Evolutionary conservation across 2,113 vertebrate genomes (phyloP), one percentile per base, ranked within the genome.

Genomic region (Dasyprocta punctata): DNA sequence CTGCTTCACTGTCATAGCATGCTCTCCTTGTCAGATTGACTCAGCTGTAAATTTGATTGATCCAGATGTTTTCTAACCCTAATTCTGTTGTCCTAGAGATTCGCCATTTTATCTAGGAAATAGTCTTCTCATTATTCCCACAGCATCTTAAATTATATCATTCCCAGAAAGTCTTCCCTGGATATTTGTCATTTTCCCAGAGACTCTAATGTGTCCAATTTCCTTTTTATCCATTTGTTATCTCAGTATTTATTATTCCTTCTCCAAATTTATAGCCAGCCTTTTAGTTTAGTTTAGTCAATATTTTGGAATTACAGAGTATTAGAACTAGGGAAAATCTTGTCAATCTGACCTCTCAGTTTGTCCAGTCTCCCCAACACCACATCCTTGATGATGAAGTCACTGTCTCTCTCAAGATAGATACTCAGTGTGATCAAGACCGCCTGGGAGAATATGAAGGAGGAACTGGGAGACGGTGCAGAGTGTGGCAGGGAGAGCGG

Each of bases 11-110:
- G 30, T 8, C 49, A 41, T 56, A 47, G 36, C 86, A 1, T 49
- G 28, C 22, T 86, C 47, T 75, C 30, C 28, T 44, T 87, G 47
- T 92, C 78, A 96, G 26, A 85, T 82, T 93, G 94, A 89, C 24
- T 96, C 54, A 38, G 1, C 24, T 49, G 6, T 67, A 2, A 47
- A 60, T 80, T 49, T 11, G 83, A 52, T 94, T 81, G 56, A 54
- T 89, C 41, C 81, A 78, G 56, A 94, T 38, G 83, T 69, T 78
- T 85, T 58, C 73, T 95, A 54, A 89, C 22, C 86, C 49, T 96
- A 22, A 56, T 54, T n/a, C 61, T 75, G 9, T 41, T 92, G 54
- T 52, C 20, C 4, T 38, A 90, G 63, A 90, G 36, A 61, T 73
- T 41, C 1, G 17, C 19, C 16, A 16, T 12, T 94, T 69, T 63